phyloP scores from a whole-genome alignment of 1,140 invertebrate species.

The Pseudomyrmex pallidus region DNA sequence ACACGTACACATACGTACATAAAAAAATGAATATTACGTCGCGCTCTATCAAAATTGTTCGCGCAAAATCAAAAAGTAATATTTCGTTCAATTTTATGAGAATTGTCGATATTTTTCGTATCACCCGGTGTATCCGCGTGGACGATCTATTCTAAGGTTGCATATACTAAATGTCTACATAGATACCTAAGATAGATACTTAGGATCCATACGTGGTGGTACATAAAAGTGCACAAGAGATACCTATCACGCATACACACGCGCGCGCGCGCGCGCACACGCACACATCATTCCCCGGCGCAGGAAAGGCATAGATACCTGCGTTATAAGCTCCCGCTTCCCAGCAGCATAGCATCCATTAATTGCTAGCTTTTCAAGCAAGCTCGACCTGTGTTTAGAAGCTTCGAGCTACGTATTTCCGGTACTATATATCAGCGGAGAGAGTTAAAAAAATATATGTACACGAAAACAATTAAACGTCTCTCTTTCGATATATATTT shows the following conservation, averaged over 20 bases:
- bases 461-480: constrained; percentile 65
- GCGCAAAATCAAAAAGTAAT: neutral
- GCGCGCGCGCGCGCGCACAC: no score
- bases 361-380: constrained; percentile 82
- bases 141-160: constrained; percentile 52
- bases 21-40: neutral
- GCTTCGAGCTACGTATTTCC: constrained; percentile 79
- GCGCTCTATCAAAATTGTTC: neutral
- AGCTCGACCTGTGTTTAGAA: constrained; percentile 76
- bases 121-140: constrained; percentile 62
- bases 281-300: constrained; percentile 52
- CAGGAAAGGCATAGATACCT: constrained; percentile 78
- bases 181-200: constrained; percentile 75
- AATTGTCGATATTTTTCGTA: constrained; percentile 19
- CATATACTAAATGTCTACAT: constrained; percentile 74
- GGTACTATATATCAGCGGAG: constrained; percentile 70
- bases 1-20: neutral
- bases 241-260: constrained; percentile 76
- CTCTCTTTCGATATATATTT: neutral
- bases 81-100: neutral
- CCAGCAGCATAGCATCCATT: constrained; percentile 79
- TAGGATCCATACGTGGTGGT: constrained; percentile 69
- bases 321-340: constrained; percentile 79
- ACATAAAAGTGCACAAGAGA: constrained; percentile 84
- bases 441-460: neutral